Evolutionary conservation across 2,888 invertebrate genomes (phyloP).

Genomic region (Sclerodermus sp.): DNA sequence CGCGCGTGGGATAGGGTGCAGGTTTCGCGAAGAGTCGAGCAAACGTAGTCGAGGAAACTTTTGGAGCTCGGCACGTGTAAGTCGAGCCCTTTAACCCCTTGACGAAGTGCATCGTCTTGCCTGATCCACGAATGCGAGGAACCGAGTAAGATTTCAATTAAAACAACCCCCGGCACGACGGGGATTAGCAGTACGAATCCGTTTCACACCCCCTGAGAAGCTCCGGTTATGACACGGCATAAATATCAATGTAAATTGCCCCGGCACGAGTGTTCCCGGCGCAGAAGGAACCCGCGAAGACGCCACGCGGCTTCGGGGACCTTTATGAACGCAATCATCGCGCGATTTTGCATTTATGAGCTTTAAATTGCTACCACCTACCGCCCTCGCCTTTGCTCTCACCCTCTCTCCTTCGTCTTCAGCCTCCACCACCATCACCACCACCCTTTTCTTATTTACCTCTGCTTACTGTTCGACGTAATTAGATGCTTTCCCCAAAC

Average conservation of each 20-base stretch:
- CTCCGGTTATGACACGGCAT: constrained; percentile 57
- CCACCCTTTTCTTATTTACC: too few species aligned
- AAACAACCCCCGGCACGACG: constrained; percentile 51
- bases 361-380: constrained; percentile 36
- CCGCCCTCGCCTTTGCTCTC: too few species aligned
- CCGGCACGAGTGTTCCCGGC: constrained; percentile 13
- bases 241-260: constrained; percentile 59
- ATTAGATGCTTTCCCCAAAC: too few species aligned
- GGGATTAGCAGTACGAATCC: constrained; percentile 57
- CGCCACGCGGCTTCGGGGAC: constrained; percentile 20
- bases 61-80: constrained; percentile 1
- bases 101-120: constrained; percentile 23
- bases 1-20: too few species aligned
- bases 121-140: constrained; percentile 28
- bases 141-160: constrained; percentile 56
- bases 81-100: constrained; percentile 1
- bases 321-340: constrained; percentile 45
- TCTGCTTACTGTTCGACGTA: too few species aligned
- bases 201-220: constrained; percentile 36
- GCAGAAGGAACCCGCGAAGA: constrained; percentile 23
- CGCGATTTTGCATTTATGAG: constrained; percentile 47
- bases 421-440: too few species aligned
- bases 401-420: too few species aligned
- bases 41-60: constrained; percentile 4
- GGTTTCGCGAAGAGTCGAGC: too few species aligned